phyloP scores from a whole-genome alignment of 2,888 invertebrate species.

The Lasioglossum villosulum region DNA sequence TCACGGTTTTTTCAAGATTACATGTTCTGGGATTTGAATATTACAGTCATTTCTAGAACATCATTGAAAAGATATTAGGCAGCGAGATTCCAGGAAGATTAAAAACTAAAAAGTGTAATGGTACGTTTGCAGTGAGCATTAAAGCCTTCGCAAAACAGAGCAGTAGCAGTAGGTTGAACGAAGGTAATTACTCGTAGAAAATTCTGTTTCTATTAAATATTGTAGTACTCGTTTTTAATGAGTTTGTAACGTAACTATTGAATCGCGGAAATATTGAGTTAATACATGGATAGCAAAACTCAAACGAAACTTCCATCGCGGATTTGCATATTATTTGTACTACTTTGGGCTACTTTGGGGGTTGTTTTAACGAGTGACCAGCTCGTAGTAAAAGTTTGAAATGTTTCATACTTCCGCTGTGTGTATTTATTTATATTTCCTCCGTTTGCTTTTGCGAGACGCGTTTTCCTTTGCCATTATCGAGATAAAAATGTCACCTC shows the following conservation, averaged over 20 bases:
- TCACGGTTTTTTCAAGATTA: neutral
- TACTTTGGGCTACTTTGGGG: neutral
- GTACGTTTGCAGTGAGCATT: neutral
- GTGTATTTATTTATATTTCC: neutral
- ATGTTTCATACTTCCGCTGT: neutral
- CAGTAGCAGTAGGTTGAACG: neutral
- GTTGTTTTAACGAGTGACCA: neutral
- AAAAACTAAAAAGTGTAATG: neutral
- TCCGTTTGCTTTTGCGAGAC: neutral
- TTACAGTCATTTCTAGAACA: neutral
- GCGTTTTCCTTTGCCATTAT: neutral
- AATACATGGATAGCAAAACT: neutral
- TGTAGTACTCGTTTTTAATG: neutral
- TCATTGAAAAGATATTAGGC: slow-evolving; percentile 2
- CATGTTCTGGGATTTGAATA: neutral
- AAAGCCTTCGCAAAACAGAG: neutral
- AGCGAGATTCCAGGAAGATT: neutral
- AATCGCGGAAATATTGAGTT: neutral
- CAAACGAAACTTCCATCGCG: neutral
- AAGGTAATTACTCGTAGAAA: neutral
- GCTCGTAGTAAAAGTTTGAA: neutral
- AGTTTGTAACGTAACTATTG: neutral
- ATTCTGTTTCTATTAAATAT: neutral
- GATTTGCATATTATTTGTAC: no score
- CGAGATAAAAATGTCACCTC: neutral